Evolutionary conservation across 2,797 vertebrate species (phyloP).

Genomic region (Lutjanus campechanus): DNA sequence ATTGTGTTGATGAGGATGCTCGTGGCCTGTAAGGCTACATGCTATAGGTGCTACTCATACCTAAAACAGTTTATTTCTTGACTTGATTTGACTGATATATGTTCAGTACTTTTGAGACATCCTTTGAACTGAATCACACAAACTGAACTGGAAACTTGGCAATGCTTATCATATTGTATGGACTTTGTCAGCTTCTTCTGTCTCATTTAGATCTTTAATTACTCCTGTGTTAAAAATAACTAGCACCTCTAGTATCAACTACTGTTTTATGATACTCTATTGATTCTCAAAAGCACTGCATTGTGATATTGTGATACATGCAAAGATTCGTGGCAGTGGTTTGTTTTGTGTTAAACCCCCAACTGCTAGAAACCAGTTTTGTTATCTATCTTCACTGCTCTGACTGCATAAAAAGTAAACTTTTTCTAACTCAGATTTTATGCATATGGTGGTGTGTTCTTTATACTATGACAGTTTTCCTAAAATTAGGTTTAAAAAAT

Average conservation of each 20-base stretch:
- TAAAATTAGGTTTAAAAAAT: no score
- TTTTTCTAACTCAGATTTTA: no score
- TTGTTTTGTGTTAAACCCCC: no score
- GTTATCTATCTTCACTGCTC: no score
- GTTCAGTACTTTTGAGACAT: not conserved
- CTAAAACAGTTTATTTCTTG: not conserved
- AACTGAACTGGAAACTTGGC: not conserved
- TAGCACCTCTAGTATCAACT: not conserved
- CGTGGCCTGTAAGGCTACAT: not conserved
- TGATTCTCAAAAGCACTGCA: no score
- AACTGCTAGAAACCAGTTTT: no score
- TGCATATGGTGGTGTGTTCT: no score
- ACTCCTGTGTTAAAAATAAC: slow-evolving; percentile 35
- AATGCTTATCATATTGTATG: not conserved
- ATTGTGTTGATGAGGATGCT: not conserved
- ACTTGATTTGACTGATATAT: not conserved
- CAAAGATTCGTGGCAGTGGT: no score
- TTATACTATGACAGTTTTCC: no score
- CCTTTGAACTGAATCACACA: not conserved
- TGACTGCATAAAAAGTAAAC: no score
- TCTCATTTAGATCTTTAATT: slow-evolving; percentile 46
- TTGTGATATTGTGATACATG: no score
- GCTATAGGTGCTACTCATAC: not conserved
- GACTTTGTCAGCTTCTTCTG: slow-evolving; percentile 11
- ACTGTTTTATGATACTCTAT: no score